phyloP scores from a whole-genome alignment of 2,888 invertebrate genomes.

The Slavum lentiscoides region DNA sequence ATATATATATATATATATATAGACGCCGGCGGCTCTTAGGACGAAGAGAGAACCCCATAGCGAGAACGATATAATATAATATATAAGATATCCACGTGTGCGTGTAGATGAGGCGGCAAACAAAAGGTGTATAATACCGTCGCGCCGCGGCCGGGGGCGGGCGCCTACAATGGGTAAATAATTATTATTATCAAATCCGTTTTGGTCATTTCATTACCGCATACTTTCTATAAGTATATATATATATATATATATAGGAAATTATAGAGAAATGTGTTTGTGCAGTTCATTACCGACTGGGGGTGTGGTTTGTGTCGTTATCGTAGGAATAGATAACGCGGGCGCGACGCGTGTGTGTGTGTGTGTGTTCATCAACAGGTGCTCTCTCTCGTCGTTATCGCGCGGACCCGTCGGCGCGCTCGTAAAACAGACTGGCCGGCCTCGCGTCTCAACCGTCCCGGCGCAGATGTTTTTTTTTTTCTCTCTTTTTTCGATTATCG shows the following conservation, averaged over 20 bases:
- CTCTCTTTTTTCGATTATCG: neutral
- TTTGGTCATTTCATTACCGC: slow-evolving; percentile 46
- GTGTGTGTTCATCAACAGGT: slow-evolving; percentile 36
- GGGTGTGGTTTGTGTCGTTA: neutral
- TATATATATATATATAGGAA: no score
- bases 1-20: neutral
- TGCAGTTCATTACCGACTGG: no score
- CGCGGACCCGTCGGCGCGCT: slow-evolving; percentile 25
- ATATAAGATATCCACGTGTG: no score
- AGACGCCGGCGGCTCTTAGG: neutral
- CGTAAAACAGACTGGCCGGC: slow-evolving; percentile 49
- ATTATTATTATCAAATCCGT: slow-evolving; percentile 30
- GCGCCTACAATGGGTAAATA: neutral
- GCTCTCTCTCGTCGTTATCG: slow-evolving; percentile 32
- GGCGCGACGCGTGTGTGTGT: neutral
- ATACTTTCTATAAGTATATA: no score
- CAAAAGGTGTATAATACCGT: neutral
- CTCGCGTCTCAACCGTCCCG: slow-evolving; percentile 31
- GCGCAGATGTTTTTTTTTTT: slow-evolving; percentile 37
- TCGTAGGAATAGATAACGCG: neutral
- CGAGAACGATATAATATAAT: neutral
- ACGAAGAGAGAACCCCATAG: slow-evolving; percentile 8
- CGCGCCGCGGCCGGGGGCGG: neutral
- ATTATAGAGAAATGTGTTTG: no score
- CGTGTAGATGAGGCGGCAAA: neutral